phyloP scores from a whole-genome alignment of 1,140 invertebrate genomes.

The Lamellibrachia luymesi region DNA sequence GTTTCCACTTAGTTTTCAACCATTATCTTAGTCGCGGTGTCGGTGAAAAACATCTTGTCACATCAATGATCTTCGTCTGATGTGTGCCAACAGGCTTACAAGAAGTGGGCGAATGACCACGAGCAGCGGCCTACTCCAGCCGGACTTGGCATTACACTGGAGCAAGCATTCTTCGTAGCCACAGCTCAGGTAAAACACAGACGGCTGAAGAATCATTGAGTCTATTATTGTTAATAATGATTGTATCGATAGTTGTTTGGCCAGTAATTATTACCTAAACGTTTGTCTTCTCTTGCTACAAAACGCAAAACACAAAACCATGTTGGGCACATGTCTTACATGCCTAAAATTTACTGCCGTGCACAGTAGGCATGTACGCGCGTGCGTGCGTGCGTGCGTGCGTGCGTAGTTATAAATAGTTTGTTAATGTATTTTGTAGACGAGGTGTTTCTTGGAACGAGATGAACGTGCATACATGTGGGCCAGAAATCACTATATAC shows the following conservation, averaged over 20 bases:
- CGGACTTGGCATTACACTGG: background rate
- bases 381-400: background rate
- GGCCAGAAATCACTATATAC: background rate
- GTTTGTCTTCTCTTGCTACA: background rate
- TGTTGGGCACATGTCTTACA: too few species aligned
- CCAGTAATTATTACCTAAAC: background rate
- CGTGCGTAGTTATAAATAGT: background rate
- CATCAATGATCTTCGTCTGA: background rate
- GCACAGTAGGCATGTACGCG: too few species aligned
- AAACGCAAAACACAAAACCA: background rate
- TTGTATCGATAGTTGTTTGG: background rate
- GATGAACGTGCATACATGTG: background rate
- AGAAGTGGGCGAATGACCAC: background rate
- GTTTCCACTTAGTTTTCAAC: background rate
- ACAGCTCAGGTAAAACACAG: conserved; percentile 21
- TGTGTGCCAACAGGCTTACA: conserved; percentile 11
- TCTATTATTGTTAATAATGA: background rate
- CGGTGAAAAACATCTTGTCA: background rate
- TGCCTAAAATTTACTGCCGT: too few species aligned
- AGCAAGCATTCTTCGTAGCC: conserved; percentile 22
- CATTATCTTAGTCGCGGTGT: background rate
- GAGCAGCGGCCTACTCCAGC: background rate
- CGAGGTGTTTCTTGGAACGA: background rate
- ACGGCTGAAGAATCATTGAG: background rate
- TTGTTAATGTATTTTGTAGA: background rate